Evolutionary conservation across 2,113 vertebrate genomes (phyloP).

Genomic region (Nicator chloris): DNA sequence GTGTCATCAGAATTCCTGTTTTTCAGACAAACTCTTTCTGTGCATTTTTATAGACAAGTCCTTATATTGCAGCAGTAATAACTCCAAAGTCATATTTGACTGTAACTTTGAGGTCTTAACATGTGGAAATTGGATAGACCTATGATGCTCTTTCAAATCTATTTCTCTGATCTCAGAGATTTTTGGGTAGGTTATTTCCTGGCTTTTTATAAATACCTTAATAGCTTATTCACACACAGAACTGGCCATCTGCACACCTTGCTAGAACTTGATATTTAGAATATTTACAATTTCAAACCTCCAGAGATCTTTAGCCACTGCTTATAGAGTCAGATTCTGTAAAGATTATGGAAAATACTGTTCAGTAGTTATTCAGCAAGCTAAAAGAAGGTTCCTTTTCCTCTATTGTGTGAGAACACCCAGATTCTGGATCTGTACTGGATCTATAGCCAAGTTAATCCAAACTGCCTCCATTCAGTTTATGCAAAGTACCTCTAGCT

Average conservation of each 20-base stretch:
- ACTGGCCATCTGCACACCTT: not conserved
- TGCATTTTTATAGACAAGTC: not conserved
- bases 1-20: constrained; percentile 10
- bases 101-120: constrained; percentile 10
- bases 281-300: not conserved
- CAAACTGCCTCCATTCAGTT: not conserved
- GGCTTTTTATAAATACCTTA: not conserved
- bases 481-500: constrained; percentile 3
- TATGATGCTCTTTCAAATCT: not conserved
- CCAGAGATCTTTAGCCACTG: not conserved
- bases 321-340: not conserved
- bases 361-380: not conserved
- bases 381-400: not conserved
- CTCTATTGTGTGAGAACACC: not conserved
- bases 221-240: not conserved
- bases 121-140: not conserved
- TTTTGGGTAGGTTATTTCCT: not conserved
- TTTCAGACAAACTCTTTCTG: not conserved
- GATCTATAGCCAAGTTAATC: not conserved
- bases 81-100: not conserved
- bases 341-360: not conserved
- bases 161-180: constrained; percentile 9
- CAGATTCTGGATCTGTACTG: not conserved
- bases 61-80: not conserved
- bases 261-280: not conserved